Base-by-base conservation (phyloP, 2,888 invertebrate genomes). In the Agrotis puta region DNA sequence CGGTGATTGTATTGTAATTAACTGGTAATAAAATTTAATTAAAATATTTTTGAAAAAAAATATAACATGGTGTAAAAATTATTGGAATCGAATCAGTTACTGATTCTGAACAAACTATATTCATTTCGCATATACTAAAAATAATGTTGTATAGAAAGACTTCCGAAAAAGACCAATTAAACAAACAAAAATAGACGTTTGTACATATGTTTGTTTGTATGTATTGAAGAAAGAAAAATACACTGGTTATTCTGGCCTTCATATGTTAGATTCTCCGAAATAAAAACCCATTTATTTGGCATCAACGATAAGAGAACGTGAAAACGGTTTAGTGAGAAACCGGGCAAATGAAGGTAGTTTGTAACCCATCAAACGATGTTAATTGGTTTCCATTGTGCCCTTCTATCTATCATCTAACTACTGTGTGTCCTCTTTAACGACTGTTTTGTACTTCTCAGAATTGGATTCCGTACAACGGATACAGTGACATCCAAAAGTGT, bases 311-410 rank as follows among this genome's bases (percentile, higher is more conserved):
- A 20, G n/a, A 47, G 24, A 56, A 56, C n/a, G 16, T 5, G 13
- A 47, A 56, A 69, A 63, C 48, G 27, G 18, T 58, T 63, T 43
- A 63, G 9, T 2, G 13, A 69, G 47, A 58, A 58, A 63, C 22
- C 33, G 24, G 18, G 1, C 3, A 24, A 69, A 13, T 22, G 14
- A 14, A 65, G 20, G 24, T 43, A 64, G 61, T 71, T 70, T 63
- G 56, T 61, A 61, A 64, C 61, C 51, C 48, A 62, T 63, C 65
- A 71, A 50, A 71, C 61, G 64, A 50, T 53, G 47, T 51, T 76
- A 76, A 71, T 76, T 76, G 53, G 22, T 76, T 71, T 66, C 53
- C 27, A 58, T 77, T 72, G 62, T 66, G 13, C 51, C 43, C 18
- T 54, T 63, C n/a, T 48, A 69, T 74, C 39, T 58, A 45, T 45